Percentiles rank a stretch among this genome's conserved stretches.
Conservation (phyloP, 2,888 invertebrate species). For the Pycnomerus fuliginosus region DNA sequence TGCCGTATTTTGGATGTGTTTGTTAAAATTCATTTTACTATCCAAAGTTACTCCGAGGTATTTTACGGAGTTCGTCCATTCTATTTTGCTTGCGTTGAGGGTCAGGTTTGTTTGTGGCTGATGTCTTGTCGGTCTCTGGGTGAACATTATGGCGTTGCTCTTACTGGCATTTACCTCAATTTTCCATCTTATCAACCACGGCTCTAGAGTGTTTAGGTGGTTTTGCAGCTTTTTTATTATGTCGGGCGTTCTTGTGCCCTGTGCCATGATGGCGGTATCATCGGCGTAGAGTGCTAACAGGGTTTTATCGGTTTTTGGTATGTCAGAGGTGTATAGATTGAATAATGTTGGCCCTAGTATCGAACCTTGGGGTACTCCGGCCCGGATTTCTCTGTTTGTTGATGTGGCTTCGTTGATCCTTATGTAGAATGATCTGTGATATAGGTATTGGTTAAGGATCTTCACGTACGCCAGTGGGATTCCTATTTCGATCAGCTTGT, state of each 20-base stretch:
- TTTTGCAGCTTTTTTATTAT: not conserved
- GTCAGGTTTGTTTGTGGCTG: not conserved
- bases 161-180: conserved; percentile 7
- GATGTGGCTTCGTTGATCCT: not conserved
- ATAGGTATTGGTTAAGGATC: not conserved
- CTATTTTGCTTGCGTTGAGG: not conserved
- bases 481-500: conserved; percentile 4
- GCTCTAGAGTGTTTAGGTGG: not conserved
- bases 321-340: not conserved
- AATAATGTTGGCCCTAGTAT: not conserved
- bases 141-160: conserved; percentile 1
- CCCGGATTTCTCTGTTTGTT: not conserved
- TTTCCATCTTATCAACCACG: conserved; percentile 1
- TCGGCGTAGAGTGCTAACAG: not conserved
- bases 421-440: not conserved
- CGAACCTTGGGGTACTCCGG: not conserved
- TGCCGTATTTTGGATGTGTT: not conserved
- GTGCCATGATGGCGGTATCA: not conserved
- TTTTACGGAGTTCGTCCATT: conserved; percentile 2
- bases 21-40: conserved; percentile 3
- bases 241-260: not conserved
- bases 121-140: not conserved
- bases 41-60: conserved; percentile 4
- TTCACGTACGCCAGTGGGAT: not conserved
- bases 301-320: not conserved